Evolutionary conservation across 2,888 invertebrate genomes (phyloP).

Genomic region (Tachina fera): DNA sequence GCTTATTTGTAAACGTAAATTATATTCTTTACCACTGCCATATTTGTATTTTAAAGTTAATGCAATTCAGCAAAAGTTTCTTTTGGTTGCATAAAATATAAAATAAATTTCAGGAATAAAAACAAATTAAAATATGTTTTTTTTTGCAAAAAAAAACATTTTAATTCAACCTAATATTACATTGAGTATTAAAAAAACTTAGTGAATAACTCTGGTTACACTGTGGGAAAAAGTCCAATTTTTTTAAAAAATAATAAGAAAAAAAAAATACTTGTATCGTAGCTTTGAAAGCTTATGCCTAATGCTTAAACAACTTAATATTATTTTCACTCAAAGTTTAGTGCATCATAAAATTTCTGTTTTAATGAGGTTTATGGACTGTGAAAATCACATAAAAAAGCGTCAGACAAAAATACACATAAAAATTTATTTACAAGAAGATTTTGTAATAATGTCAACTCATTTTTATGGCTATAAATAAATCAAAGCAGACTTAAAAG

Average conservation of each 20-base stretch:
- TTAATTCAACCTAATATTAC: constrained; percentile 19
- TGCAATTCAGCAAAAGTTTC: constrained; percentile 62
- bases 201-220: neutral
- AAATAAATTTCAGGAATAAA: neutral
- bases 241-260: neutral
- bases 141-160: constrained; percentile 12
- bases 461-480: constrained; percentile 15
- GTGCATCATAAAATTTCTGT: constrained; percentile 58
- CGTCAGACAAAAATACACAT: constrained; percentile 4
- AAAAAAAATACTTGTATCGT: neutral
- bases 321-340: constrained; percentile 22
- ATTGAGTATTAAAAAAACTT: neutral
- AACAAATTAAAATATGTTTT: neutral
- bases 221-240: neutral
- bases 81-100: neutral
- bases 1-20: constrained; percentile 15
- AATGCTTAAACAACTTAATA: neutral
- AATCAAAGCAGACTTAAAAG: neutral
- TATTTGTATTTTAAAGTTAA: constrained; percentile 32
- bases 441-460: constrained; percentile 13
- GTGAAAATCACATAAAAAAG: constrained; percentile 39
- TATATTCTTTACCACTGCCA: constrained; percentile 5
- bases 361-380: constrained; percentile 40
- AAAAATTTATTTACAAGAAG: constrained; percentile 17
- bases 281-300: neutral